Evolutionary conservation across 2,797 vertebrate genomes (phyloP).

Genomic region (Pangasius sanitwongsei): DNA sequence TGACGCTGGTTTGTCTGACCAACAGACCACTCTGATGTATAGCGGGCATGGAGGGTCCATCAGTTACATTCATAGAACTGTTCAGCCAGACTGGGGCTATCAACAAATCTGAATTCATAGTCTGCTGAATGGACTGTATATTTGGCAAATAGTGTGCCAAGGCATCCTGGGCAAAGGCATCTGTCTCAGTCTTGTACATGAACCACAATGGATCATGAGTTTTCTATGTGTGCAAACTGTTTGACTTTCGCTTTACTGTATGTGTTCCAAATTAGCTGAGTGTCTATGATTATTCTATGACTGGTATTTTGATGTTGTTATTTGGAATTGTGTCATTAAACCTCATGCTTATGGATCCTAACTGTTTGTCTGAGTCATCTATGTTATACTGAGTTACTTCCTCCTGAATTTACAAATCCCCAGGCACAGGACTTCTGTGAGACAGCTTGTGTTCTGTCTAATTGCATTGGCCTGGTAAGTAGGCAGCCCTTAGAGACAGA

Average conservation of each 20-base stretch:
- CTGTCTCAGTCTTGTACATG: neutral
- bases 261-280: neutral
- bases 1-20: neutral
- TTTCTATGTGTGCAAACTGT: no score
- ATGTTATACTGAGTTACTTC: neutral
- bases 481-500: neutral
- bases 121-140: neutral
- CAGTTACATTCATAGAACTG: neutral
- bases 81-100: neutral
- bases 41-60: neutral
- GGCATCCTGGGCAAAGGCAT: neutral
- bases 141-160: neutral
- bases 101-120: neutral
- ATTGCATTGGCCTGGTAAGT: neutral
- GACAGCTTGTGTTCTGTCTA: neutral
- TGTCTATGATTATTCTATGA: neutral
- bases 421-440: neutral
- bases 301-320: neutral
- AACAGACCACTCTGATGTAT: neutral
- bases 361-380: neutral
- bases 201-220: neutral
- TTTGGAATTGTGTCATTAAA: neutral
- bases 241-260: neutral
- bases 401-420: neutral
- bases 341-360: neutral